These are phyloP conservation scores for Colletes collaris DNA, from an alignment of 2,888 invertebrate species.

Conservation along the genomic window DNA sequence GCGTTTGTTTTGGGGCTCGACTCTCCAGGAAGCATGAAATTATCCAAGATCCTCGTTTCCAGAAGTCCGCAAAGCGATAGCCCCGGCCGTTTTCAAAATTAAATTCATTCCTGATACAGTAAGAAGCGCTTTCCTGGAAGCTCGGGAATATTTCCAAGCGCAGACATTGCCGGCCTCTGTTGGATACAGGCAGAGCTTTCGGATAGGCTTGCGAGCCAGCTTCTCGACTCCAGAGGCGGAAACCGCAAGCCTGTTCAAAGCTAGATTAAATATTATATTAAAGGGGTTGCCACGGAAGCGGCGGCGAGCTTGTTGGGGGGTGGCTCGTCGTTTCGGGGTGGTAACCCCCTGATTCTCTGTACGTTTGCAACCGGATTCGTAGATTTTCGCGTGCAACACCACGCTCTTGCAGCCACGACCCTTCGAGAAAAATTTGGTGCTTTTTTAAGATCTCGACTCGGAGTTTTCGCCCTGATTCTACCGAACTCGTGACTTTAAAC, in stretches of 20 bases:
- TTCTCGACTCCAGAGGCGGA: slow-evolving; percentile 79
- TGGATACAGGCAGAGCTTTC: slow-evolving; percentile 60
- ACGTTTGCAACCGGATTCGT: slow-evolving; percentile 54
- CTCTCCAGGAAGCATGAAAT: too few species aligned
- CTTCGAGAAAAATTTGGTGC: too few species aligned
- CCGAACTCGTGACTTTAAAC: too few species aligned
- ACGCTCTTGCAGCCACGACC: background rate
- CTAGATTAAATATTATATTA: slow-evolving; percentile 84
- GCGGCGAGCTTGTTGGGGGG: slow-evolving; percentile 72
- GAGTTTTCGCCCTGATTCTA: too few species aligned
- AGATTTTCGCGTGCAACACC: slow-evolving; percentile 50
- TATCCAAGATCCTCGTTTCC: background rate
- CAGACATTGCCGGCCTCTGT: slow-evolving; percentile 55
- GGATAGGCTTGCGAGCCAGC: slow-evolving; percentile 75
- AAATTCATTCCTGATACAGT: slow-evolving; percentile 40
- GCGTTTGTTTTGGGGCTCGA: too few species aligned
- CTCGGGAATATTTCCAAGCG: slow-evolving; percentile 67
- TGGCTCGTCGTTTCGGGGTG: slow-evolving; percentile 64
- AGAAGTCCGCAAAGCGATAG: background rate
- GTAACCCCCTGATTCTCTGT: slow-evolving; percentile 47
- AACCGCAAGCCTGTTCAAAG: slow-evolving; percentile 83
- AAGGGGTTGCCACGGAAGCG: slow-evolving; percentile 81
- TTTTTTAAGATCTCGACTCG: too few species aligned
- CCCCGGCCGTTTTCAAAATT: slow-evolving; percentile 24
- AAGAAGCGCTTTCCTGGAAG: slow-evolving; percentile 42